Base-by-base conservation (phyloP, 2,888 invertebrate species). In the Octodonta nipae region DNA sequence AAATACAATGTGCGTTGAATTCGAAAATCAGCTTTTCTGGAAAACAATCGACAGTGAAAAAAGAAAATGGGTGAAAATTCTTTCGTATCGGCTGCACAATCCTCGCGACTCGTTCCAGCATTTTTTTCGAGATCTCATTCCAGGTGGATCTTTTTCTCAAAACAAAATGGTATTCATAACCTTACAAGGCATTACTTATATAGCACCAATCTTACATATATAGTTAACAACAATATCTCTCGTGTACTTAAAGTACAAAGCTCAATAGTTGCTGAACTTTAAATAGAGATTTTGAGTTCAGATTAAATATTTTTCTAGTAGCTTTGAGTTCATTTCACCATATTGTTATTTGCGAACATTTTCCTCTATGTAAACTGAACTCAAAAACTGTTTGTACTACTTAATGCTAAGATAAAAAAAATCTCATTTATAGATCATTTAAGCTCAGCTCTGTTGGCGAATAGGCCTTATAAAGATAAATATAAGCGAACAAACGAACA, bases 201-300 rank as follows among this genome's bases (percentile, higher is more conserved):
- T 61, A 61, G 61, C 61, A 61, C 61, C 61, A 60, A 55, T 55
- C 58, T 58, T 57, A 59, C 54, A 56, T 57, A 56, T 55, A 55
- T 59, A 59, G 56, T 55, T 57, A 60, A 61, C 58, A 61, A 58
- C 46, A 47, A 55, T 22, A 22, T 52, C 37, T 39, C 44, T 52
- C 22, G 50, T 48, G 49, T 52, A 51, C 52, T 54, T 52, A 49
- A 24, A 48, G 46, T 52, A 52, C 54, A 51, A 44, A 43, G 42
- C 42, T 43, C 41, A 40, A 33, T 41, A 40, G 31, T 38, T 26
- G 42, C 43, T 42, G 37, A 42, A 43, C 43, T 40, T 42, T 43
- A 30, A 35, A 30, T 28, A 15, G 16, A 17, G 24, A 39, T 42
- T 45, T 49, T 45, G 48, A 47, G 47, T 48, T 44, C 48, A 43